Evolutionary conservation across 1,140 invertebrate genomes (phyloP).

Genomic region (Drosophila tristis): DNA sequence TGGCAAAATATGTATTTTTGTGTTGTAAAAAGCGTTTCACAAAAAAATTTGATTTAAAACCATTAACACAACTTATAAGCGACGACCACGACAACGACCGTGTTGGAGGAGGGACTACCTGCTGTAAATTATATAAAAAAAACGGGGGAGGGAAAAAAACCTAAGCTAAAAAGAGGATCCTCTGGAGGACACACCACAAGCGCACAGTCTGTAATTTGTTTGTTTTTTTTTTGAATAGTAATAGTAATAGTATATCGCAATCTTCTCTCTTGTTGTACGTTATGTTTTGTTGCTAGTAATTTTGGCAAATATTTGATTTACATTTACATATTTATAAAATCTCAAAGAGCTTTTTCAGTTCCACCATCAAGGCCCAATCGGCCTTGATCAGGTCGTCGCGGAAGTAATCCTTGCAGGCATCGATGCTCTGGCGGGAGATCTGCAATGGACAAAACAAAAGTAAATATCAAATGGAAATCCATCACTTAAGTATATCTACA

Average conservation of each 20-base stretch:
- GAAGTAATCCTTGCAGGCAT: slow-evolving; percentile 99
- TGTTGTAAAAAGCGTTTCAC: slow-evolving; percentile 57
- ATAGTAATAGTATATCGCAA: slow-evolving; percentile 22
- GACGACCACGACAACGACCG: slow-evolving; percentile 22
- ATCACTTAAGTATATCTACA: neutral
- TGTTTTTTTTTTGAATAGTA: slow-evolving; percentile 10
- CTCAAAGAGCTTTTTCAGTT: slow-evolving; percentile 98
- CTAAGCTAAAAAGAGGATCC: slow-evolving; percentile 47
- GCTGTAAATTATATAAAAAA: slow-evolving; percentile 35
- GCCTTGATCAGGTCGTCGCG: slow-evolving; percentile 97
- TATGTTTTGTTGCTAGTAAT: slow-evolving; percentile 28
- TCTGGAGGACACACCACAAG: slow-evolving; percentile 38
- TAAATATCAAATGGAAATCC: neutral
- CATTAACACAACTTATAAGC: slow-evolving; percentile 52
- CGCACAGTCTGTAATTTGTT: slow-evolving; percentile 63
- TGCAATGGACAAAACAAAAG: slow-evolving; percentile 86
- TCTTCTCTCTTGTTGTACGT: slow-evolving; percentile 19
- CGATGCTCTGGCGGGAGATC: slow-evolving; percentile 98
- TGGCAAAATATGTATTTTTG: slow-evolving; percentile 47
- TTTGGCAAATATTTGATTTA: slow-evolving; percentile 57
- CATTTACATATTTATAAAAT: slow-evolving; percentile 90
- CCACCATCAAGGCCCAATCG: slow-evolving; percentile 99
- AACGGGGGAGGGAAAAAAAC: slow-evolving; percentile 14
- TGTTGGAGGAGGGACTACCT: neutral
- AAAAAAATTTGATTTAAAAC: slow-evolving; percentile 78